Percentiles rank a stretch among this genome's conserved stretches.
Evolutionary conservation across 1,140 invertebrate genomes (phyloP).

Genomic region (Eumaeus atala): DNA sequence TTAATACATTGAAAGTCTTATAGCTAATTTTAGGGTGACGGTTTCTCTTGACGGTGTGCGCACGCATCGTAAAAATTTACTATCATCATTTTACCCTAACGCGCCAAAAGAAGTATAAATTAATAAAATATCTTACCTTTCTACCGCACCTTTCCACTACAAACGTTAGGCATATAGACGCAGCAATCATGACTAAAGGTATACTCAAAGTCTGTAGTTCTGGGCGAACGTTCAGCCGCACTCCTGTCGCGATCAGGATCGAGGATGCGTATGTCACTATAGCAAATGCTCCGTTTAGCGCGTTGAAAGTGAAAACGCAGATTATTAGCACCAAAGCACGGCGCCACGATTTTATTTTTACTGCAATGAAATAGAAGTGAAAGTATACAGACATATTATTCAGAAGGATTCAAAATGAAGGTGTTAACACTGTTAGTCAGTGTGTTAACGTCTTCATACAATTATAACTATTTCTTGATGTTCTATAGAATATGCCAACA

Average conservation of each 20-base stretch:
- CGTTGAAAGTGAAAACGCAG: slow-evolving; percentile 27
- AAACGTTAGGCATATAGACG: slow-evolving; percentile 30
- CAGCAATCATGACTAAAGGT: slow-evolving; percentile 42
- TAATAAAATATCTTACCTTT: slow-evolving; percentile 31
- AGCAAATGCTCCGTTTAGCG: slow-evolving; percentile 28
- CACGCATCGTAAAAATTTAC: no score
- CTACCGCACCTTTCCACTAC: slow-evolving; percentile 41
- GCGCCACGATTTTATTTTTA: slow-evolving; percentile 27
- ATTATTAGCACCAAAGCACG: slow-evolving; percentile 30
- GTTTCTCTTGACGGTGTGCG: no score
- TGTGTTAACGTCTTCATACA: no score
- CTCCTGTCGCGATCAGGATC: slow-evolving; percentile 35
- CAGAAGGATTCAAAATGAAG: no score
- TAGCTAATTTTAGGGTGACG: no score
- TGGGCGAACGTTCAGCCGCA: slow-evolving; percentile 34
- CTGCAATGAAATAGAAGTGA: slow-evolving; percentile 20
- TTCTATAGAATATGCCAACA: no score
- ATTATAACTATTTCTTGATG: no score
- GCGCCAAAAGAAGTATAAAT: no score
- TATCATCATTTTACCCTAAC: no score
- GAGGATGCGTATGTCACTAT: slow-evolving; percentile 32
- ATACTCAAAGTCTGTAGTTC: slow-evolving; percentile 43
- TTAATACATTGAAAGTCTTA: no score
- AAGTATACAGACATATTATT: no score
- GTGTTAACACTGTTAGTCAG: no score